Base-by-base conservation (phyloP, 2,888 invertebrate genomes). In the Lymantria dispar region DNA sequence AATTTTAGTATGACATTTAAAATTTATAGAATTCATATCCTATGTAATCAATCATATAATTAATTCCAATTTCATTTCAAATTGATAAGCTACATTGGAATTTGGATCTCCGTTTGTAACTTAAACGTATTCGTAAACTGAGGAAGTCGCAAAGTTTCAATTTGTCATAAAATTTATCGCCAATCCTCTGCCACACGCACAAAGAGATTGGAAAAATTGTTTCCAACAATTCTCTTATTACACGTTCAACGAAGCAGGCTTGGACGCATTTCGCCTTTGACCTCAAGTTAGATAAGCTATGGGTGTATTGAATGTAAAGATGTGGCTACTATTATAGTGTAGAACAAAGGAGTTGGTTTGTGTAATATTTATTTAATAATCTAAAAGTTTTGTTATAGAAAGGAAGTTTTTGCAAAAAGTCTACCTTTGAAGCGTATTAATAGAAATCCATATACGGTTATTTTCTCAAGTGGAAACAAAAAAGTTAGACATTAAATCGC, bases 91-190 rank as follows among this genome's bases (percentile, higher is more conserved):
- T n/a, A n/a, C n/a, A n/a, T n/a, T n/a, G n/a, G n/a, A n/a, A n/a
- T n/a, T n/a, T n/a, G n/a, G n/a, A n/a, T n/a, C 33, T 5, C 1
- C 1, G 8, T 10, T 62, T 50, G 30, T 65, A 50, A 55, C 62
- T 74, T 66, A 55, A 42, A 57, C 36, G 46, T 50, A 56, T 60
- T 52, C 52, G 56, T 71, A 71, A 72, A 68, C 68, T 65, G 67
- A 63, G 65, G 69, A 58, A 63, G 68, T 71, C 69, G 67, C 70
- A 72, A 69, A 74, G 69, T 75, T 77, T 78, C 78, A 76, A 80
- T 78, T 80, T 77, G 78, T 80, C 79, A 80, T 81, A 80, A 80
- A 81, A 74, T 79, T 79, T 80, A 80, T 76, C 71, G 71, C 64
- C 60, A 53, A 69, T 70, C 71, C 75, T 65, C 69, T 60, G 68